These are phyloP conservation scores for Hoplias malabaricus DNA, from an alignment of 2,113 vertebrate species.

Conservation along the genomic window DNA sequence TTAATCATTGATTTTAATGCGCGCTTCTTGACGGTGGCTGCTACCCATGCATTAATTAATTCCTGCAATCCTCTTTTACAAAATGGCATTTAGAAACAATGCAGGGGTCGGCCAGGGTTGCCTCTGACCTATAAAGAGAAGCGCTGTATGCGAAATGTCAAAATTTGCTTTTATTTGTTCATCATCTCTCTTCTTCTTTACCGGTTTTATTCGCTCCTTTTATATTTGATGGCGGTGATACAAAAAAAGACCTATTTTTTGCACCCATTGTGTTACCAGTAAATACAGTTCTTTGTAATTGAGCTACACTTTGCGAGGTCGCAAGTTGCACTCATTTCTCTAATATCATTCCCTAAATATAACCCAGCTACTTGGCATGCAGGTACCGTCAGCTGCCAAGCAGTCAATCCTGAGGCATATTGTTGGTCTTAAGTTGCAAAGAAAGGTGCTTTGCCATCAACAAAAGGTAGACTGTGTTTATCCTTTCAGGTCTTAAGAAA, in stretches of 20 bases:
- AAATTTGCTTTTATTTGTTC: slow-evolving; percentile 80
- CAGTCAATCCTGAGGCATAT: slow-evolving; percentile 69
- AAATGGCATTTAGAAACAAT: slow-evolving; percentile 82
- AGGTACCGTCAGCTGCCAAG: slow-evolving; percentile 58
- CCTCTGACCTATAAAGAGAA: slow-evolving; percentile 78
- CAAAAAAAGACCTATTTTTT: slow-evolving; percentile 62
- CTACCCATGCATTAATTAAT: slow-evolving; percentile 80
- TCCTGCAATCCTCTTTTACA: slow-evolving; percentile 67
- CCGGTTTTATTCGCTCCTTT: slow-evolving; percentile 66
- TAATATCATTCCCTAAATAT: slow-evolving; percentile 62
- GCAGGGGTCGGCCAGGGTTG: slow-evolving; percentile 74
- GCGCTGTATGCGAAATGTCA: slow-evolving; percentile 77
- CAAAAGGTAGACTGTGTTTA: slow-evolving; percentile 76
- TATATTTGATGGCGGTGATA: slow-evolving; percentile 70
- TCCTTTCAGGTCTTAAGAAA: slow-evolving; percentile 76
- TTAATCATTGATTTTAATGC: slow-evolving; percentile 85
- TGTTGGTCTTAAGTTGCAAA: slow-evolving; percentile 75
- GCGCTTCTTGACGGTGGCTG: slow-evolving; percentile 79
- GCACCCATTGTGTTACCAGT: slow-evolving; percentile 67
- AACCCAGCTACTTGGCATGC: slow-evolving; percentile 74
- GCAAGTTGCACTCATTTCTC: slow-evolving; percentile 71
- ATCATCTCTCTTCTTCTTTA: slow-evolving; percentile 56
- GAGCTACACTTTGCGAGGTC: slow-evolving; percentile 61
- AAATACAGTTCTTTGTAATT: slow-evolving; percentile 77
- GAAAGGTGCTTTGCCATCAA: slow-evolving; percentile 74